Percentiles rank a stretch among this genome's conserved stretches.
Evolutionary conservation across 1,140 invertebrate species (phyloP).

Genomic region (Acromyrmex heyeri): DNA sequence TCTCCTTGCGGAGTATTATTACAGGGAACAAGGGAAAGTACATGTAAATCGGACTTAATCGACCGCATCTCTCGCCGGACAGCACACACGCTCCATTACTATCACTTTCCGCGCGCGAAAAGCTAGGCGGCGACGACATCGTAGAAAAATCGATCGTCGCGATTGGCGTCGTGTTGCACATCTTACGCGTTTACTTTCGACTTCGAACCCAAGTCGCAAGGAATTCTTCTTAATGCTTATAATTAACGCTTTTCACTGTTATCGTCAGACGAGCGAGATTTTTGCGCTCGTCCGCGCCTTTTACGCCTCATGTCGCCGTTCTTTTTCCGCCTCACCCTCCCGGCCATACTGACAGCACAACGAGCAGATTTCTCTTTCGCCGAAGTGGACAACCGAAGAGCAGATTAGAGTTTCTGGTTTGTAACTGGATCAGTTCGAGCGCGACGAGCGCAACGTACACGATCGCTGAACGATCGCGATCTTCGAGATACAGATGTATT

Average conservation of each 20-base stretch:
- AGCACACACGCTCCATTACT: slow-evolving; percentile 58
- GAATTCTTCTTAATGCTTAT: slow-evolving; percentile 58
- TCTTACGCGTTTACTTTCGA: slow-evolving; percentile 65
- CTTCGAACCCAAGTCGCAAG: slow-evolving; percentile 44
- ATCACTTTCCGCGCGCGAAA: slow-evolving; percentile 59
- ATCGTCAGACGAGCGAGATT: slow-evolving; percentile 63
- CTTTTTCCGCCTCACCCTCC: slow-evolving; percentile 44
- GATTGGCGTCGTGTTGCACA: background rate
- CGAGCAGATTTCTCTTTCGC: slow-evolving; percentile 84
- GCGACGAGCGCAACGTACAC: slow-evolving; percentile 74
- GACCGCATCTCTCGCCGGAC: slow-evolving; percentile 61
- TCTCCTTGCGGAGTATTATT: slow-evolving; percentile 59
- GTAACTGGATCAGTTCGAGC: slow-evolving; percentile 81
- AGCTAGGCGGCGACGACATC: background rate
- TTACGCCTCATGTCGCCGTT: slow-evolving; percentile 48
- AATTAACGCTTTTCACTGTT: slow-evolving; percentile 79
- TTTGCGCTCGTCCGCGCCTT: slow-evolving; percentile 56
- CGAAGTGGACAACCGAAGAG: slow-evolving; percentile 64
- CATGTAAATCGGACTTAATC: slow-evolving; percentile 73
- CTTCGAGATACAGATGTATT: background rate
- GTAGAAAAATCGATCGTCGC: slow-evolving; percentile 51
- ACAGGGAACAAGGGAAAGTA: slow-evolving; percentile 68
- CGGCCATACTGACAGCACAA: slow-evolving; percentile 58
- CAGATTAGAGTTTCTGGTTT: slow-evolving; percentile 77
- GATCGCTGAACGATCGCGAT: slow-evolving; percentile 28